Conservation (phyloP, 2,113 vertebrate species). For the Tychaedon coryphoeus region DNA sequence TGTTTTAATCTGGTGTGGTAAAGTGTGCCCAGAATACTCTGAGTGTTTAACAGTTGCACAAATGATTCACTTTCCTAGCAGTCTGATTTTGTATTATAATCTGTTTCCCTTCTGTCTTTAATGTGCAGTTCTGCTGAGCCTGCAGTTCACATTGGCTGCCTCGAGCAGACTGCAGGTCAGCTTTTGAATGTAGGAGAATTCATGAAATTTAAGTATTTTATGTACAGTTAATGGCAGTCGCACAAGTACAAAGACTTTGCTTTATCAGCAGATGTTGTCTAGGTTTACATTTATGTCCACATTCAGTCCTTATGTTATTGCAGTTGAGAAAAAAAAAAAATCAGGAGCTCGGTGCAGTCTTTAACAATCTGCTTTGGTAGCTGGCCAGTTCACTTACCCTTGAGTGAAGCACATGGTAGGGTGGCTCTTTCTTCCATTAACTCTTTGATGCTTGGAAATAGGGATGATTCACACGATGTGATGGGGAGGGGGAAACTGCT, state of each 20-base stretch:
- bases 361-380: slow-evolving; percentile 48
- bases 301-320: neutral
- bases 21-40: neutral
- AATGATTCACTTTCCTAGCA: neutral
- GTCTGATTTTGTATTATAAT: slow-evolving; percentile 19
- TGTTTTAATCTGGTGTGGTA: neutral
- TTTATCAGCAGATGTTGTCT: slow-evolving; percentile 50
- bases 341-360: neutral
- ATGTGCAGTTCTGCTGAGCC: slow-evolving; percentile 5
- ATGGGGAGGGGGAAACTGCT: neutral
- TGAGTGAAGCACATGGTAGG: neutral
- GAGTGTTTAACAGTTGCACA: neutral
- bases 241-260: slow-evolving; percentile 43
- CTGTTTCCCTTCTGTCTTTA: slow-evolving; percentile 17
- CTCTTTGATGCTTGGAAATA: neutral
- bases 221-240: slow-evolving; percentile 8
- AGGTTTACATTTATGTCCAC: slow-evolving; percentile 30
- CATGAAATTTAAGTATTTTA: slow-evolving; percentile 44
- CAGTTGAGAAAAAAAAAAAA: neutral
- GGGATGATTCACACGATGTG: neutral
- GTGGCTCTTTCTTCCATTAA: slow-evolving; percentile 25
- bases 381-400: slow-evolving; percentile 3
- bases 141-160: neutral
- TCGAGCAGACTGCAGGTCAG: neutral
- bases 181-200: slow-evolving; percentile 8